These are phyloP conservation scores for Euborellia annulipes DNA, from an alignment of 1,140 invertebrate species.

Conservation along the genomic window DNA sequence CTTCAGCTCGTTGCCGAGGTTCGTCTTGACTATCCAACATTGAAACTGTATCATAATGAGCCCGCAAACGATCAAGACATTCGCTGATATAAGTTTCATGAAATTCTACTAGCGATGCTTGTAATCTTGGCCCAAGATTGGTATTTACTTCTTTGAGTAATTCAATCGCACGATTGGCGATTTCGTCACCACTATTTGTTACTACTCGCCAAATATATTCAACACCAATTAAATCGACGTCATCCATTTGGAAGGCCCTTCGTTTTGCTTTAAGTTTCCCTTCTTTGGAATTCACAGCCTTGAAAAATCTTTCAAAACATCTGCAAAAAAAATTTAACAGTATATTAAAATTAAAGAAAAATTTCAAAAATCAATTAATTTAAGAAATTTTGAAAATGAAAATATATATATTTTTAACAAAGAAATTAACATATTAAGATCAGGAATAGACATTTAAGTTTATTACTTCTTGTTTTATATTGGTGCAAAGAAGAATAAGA, in stretches of 20 bases:
- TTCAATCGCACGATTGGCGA: slow-evolving; percentile 79
- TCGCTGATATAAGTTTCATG: slow-evolving; percentile 82
- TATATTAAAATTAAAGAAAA: too few species aligned
- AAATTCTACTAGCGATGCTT: slow-evolving; percentile 57
- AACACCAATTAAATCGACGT: slow-evolving; percentile 82
- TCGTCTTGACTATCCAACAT: slow-evolving; percentile 3
- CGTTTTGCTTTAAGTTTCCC: slow-evolving; percentile 79
- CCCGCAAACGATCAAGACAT: slow-evolving; percentile 75
- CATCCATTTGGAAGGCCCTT: slow-evolving; percentile 61
- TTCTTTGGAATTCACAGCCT: slow-evolving; percentile 91
- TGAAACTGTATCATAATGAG: slow-evolving; percentile 55
- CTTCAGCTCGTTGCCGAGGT: slow-evolving; percentile 40
- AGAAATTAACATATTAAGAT: too few species aligned
- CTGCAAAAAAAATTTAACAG: too few species aligned
- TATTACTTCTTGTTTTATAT: too few species aligned
- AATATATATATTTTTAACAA: too few species aligned
- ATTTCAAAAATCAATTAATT: too few species aligned
- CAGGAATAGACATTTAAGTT: too few species aligned
- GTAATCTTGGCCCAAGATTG: slow-evolving; percentile 73
- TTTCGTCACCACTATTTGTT: slow-evolving; percentile 76
- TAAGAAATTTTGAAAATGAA: too few species aligned
- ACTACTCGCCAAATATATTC: slow-evolving; percentile 95
- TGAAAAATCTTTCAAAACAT: slow-evolving; percentile 89
- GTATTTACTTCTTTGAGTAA: slow-evolving; percentile 87
- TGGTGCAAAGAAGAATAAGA: too few species aligned